Base-by-base conservation (phyloP, 1,140 invertebrate genomes). In the Bombyx mandarina region DNA sequence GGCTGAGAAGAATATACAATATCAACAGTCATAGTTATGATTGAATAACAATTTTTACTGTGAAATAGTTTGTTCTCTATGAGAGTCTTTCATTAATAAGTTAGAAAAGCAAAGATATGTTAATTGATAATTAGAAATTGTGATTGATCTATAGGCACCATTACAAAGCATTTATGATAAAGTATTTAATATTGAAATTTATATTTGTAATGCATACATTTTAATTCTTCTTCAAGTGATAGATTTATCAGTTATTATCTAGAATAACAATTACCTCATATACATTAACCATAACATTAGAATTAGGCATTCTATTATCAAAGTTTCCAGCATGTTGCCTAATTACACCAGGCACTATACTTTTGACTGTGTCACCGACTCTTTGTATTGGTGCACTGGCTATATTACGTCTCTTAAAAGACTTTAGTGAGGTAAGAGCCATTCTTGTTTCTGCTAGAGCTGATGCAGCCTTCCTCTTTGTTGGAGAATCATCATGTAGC, bases 361-460 rank as follows among this genome's bases (percentile, higher is more conserved):
- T 84, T 53, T 74, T 70, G 3, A 89, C 64, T 54, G 73, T 85
- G 1, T 86, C 86, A 6, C 88, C 88, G 6, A 86, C 77, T 63
- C 88, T 78, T 61, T 88, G 83, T 8, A 86, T 75, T 9, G 86
- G 82, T 6, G 81, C 88, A 68, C 75, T 79, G 3, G 88, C 81
- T 52, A 86, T 88, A 57, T 89, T 89, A 26, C 86, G 67, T 66
- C 90, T 82, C 68, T 91, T 92, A 65, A 92, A 91, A 4, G 91
- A 88, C 65, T 89, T 86, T 48, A 94, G 77, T 7, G 93, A 93
- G 60, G 92, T 93, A 60, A 95, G 86, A 12, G 93, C 93, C 66
- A 92, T 90, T 59, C 94, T 88, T 63, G 92, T 92, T 71, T 94
- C 92, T 1, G 91, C 82, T 56, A 93, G 83, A 46, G 88, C 89